Evolutionary conservation across 2,113 vertebrate species (phyloP).

Genomic region (Ageneiosus marmoratus): DNA sequence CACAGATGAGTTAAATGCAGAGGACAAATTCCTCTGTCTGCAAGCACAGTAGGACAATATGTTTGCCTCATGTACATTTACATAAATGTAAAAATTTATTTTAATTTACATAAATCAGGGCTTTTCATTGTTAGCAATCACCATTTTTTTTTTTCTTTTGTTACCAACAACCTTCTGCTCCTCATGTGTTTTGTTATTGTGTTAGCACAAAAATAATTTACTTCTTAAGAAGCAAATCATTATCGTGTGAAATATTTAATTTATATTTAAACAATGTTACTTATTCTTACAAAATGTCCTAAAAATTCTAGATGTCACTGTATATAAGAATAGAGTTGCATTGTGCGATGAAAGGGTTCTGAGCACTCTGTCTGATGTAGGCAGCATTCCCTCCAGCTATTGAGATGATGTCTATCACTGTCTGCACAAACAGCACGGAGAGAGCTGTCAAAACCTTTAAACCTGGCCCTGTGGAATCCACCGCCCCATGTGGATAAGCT

Average conservation of each 20-base stretch:
- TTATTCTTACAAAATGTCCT: not conserved
- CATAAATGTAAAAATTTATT: too few species aligned
- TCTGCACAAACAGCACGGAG: constrained; percentile 14
- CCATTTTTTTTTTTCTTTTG: too few species aligned
- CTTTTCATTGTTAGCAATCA: not conserved
- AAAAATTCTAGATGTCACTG: not conserved
- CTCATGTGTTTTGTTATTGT: too few species aligned
- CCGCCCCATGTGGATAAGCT: constrained; percentile 39
- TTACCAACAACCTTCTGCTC: not conserved
- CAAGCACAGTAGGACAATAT: too few species aligned
- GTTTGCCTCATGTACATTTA: too few species aligned
- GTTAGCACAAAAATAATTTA: too few species aligned
- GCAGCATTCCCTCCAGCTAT: constrained; percentile 17
- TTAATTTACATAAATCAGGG: not conserved
- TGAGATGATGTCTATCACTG: constrained; percentile 34
- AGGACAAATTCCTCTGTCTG: too few species aligned
- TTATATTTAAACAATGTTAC: too few species aligned
- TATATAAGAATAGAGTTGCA: constrained; percentile 13
- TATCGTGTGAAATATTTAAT: not conserved
- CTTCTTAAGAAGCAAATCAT: too few species aligned
- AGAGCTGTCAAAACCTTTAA: constrained; percentile 48
- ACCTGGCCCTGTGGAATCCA: constrained; percentile 26
- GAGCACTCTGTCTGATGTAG: constrained; percentile 19
- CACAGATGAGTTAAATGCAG: too few species aligned
- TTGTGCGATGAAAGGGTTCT: not conserved